These are phyloP conservation scores for Perizoma flavofasciatum DNA, from an alignment of 2,888 invertebrate species.

Conservation along the genomic window DNA sequence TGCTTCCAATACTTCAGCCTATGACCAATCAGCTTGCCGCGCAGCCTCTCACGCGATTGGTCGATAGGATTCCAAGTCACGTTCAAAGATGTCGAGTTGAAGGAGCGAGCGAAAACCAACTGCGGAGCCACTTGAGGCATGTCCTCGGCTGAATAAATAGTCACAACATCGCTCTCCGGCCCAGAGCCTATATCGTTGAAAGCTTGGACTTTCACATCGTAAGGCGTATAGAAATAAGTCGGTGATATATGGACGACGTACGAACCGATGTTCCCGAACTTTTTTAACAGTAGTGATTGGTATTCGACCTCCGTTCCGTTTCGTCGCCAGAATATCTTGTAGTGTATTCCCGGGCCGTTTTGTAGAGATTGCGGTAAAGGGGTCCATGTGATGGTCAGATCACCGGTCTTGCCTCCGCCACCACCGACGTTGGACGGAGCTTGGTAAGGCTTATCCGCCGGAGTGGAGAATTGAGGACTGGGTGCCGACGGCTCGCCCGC, in stretches of 20 bases:
- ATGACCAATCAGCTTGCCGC: slow-evolving; percentile 96
- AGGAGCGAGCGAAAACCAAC: slow-evolving; percentile 89
- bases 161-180: slow-evolving; percentile 89
- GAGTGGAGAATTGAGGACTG: slow-evolving; percentile 93
- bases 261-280: slow-evolving; percentile 89
- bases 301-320: slow-evolving; percentile 89
- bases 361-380: slow-evolving; percentile 90
- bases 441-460: slow-evolving; percentile 90
- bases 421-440: slow-evolving; percentile 93
- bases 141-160: slow-evolving; percentile 94
- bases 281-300: slow-evolving; percentile 87
- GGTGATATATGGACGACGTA: slow-evolving; percentile 90
- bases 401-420: slow-evolving; percentile 98
- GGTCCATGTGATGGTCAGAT: slow-evolving; percentile 95
- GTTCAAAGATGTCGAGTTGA: slow-evolving; percentile 96
- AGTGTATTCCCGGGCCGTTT: slow-evolving; percentile 95
- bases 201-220: slow-evolving; percentile 93
- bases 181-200: slow-evolving; percentile 92
- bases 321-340: slow-evolving; percentile 94
- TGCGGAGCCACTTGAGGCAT: slow-evolving; percentile 97
- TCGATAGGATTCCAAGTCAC: slow-evolving; percentile 96
- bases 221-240: slow-evolving; percentile 91
- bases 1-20: slow-evolving; percentile 97
- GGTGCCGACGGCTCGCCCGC: slow-evolving; percentile 92
- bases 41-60: slow-evolving; percentile 91